Evolutionary conservation across 2,888 invertebrate species (phyloP), one percentile per base, ranked within the genome.

Genomic region (Luffia ferchaultella): DNA sequence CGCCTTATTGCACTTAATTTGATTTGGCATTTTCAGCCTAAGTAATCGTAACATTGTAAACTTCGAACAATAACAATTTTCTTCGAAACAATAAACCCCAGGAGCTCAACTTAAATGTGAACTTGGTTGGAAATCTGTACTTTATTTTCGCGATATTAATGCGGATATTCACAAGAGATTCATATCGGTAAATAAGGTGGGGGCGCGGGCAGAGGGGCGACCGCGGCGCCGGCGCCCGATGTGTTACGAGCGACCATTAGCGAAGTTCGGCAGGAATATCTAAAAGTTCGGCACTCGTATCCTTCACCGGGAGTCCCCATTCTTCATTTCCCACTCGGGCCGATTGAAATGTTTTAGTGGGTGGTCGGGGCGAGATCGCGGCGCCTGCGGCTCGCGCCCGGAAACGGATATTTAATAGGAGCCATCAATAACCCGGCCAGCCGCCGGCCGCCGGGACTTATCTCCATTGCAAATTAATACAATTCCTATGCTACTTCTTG

Each of bases 401-500:
- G 64, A 76, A 83, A 83, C 76, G 76, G 76, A 70, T 76, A 77
- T 83, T 83, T 84, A 82, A 85, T 84, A 76, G 79, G 66, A 65
- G 68, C 74, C 76, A 85, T 85, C 83, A 84, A 85, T 84, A 85
- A 85, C 82, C 70, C 70, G 64, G 67, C 69, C 68, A 73, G 68
- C 71, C 70, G 64, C 75, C 73, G 70, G 65, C 66, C 63, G 60
- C 60, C 62, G 67, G 63, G 65, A 67, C 70, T 74, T 76, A 82
- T 82, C 72, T 77, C 75, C 73, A 79, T 80, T 80, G 77, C 72
- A 79, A 79, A 82, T 80, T 79, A 77, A 78, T 76, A 70, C 75
- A 71, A 69, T 76, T 73, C 70, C 68, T 73, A 70, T 73, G 68
- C 68, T 69, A 64, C 62, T 60, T 63, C 63, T 66, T 64, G 64